Percentiles rank a stretch among this genome's conserved stretches.
Conservation (phyloP, 2,888 invertebrate species). For the Yponomeuta evonymella region DNA sequence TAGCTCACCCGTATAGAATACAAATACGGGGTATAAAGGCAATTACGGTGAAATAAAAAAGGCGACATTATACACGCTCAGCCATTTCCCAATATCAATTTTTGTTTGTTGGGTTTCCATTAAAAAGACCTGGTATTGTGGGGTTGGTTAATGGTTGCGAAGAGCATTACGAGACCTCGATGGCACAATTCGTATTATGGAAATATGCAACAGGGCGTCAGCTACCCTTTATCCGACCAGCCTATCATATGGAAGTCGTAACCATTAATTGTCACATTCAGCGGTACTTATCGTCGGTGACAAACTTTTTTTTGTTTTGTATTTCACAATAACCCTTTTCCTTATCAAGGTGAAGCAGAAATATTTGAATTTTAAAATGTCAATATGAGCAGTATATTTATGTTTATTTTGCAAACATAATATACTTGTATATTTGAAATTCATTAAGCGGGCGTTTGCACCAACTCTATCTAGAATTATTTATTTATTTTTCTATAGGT, state of each 20-base stretch:
- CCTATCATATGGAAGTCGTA: slow-evolving; percentile 22
- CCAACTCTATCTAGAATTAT: no score
- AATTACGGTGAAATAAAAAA: slow-evolving; percentile 50
- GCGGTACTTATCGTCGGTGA: slow-evolving; percentile 9
- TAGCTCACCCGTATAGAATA: slow-evolving; percentile 28
- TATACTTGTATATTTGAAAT: no score
- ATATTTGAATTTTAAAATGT: neutral
- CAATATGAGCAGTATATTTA: no score
- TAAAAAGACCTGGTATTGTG: slow-evolving; percentile 45
- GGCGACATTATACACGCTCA: slow-evolving; percentile 39
- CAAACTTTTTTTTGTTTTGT: neutral
- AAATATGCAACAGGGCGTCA: slow-evolving; percentile 49
- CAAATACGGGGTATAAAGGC: slow-evolving; percentile 56
- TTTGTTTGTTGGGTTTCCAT: slow-evolving; percentile 59
- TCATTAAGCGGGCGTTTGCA: no score
- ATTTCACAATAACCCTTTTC: neutral
- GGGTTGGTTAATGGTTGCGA: slow-evolving; percentile 59
- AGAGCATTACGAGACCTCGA: slow-evolving; percentile 56
- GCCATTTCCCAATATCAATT: slow-evolving; percentile 56
- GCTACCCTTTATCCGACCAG: slow-evolving; percentile 37
- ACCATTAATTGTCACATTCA: slow-evolving; percentile 21
- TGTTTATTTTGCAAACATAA: no score
- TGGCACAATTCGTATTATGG: slow-evolving; percentile 57
- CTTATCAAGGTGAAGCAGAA: neutral
- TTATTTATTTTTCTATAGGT: no score